Evolutionary conservation across 2,888 invertebrate genomes (phyloP), one percentile per base, ranked within the genome.

Genomic region (Cerceris ruficornis): DNA sequence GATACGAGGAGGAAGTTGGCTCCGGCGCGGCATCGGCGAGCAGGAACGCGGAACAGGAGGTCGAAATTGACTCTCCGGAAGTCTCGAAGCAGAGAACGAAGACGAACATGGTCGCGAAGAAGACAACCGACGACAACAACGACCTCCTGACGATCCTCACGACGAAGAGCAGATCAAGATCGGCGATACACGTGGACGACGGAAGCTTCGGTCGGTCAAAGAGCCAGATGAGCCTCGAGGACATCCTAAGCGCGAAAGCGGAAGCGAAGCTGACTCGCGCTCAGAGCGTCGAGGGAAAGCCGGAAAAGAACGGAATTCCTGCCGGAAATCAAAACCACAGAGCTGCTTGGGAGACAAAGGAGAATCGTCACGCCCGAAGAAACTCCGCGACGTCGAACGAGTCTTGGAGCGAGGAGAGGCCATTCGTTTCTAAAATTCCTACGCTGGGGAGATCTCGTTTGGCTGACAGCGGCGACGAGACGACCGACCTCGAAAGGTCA

Each of bases 191-290:
- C 79, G 85, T 91, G 5, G 88, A 91, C 68, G 91, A 91, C 7
- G 79, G 75, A 54, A 85, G 82, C 8, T 89, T 89, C 54, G 86
- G 87, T 0, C 83, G 85, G n/a, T 86, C 89, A 0, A 89, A 88
- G 50, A 88, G 88, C 50, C 91, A 90, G 50, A 90, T 90, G 90
- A 90, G 90, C 28, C 72, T 92, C 17, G 91, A 92, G 42, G 91
- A 92, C 14, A 91, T 91, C 11, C 81, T 91, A 1, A 84, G 83
- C 6, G 88, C 85, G 6, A 90, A 88, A 68, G 13, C 68, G 1
- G 87, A 89, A 8, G 39, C 75, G 0, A 87, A 86, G 28, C 14
- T 84, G 0, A 67, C 77, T 1, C 83, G 85, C 1, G 74, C 70
- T n/a, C 82, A 80, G 50, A 86, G 75, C 62, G 62, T 17, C 1